These are phyloP conservation scores for Porites lobata DNA, from an alignment of 92 coral and sea anemone genomes.

Conservation along the genomic window DNA sequence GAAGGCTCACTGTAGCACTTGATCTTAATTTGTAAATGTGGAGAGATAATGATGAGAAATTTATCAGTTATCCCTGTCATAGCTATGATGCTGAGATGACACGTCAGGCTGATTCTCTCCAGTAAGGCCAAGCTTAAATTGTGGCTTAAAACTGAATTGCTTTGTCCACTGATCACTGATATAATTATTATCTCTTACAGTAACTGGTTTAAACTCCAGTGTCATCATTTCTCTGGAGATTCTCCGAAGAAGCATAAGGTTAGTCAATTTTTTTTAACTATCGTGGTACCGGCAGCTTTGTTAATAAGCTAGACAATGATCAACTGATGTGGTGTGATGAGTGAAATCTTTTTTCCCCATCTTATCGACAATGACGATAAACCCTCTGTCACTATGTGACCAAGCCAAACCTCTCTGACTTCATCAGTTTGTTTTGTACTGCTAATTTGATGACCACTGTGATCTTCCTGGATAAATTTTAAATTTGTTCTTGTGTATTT, in stretches of 20 bases:
- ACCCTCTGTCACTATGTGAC: constrained; percentile 49
- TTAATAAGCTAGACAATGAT: too few relatives aligned
- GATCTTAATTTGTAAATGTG: neutral
- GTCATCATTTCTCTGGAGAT: neutral
- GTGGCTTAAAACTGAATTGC: neutral
- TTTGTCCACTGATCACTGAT: neutral
- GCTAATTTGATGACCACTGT: neutral
- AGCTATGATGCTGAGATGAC: constrained; percentile 81
- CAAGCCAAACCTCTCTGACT: constrained; percentile 84
- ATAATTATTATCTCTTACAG: neutral
- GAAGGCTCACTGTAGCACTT: too few relatives aligned
- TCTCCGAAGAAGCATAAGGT: neutral
- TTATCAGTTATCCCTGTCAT: constrained; percentile 93
- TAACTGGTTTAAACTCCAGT: neutral
- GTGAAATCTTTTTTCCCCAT: constrained; percentile 76
- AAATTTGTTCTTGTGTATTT: too few relatives aligned
- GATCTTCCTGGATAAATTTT: too few relatives aligned
- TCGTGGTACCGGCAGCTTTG: neutral
- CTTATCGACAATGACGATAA: constrained; percentile 76
- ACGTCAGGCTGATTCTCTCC: constrained; percentile 93
- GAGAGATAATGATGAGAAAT: constrained; percentile 78
- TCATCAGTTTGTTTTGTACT: constrained; percentile 27
- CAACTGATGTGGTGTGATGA: constrained; percentile 67
- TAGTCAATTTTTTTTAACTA: neutral
- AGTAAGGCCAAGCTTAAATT: neutral